Percentiles rank a stretch among this genome's conserved stretches.
These are phyloP conservation scores for Lissocephala sabroskyi DNA, from an alignment of 2,888 invertebrate genomes.

Conservation along the genomic window DNA sequence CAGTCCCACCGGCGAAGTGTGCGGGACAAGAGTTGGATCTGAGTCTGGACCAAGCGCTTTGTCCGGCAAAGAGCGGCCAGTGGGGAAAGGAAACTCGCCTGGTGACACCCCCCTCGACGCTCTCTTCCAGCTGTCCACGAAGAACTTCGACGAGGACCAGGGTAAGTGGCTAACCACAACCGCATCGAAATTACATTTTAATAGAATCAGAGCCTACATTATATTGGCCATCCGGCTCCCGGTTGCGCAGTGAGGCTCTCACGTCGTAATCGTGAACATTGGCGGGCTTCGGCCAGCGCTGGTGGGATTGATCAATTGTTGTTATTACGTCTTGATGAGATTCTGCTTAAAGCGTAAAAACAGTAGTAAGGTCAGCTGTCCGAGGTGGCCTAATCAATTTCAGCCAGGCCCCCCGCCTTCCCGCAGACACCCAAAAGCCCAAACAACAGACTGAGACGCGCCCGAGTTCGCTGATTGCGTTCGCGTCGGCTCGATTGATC, in stretches of 20 bases:
- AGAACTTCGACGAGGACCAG: constrained; percentile 94
- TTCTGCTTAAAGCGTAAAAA: constrained; percentile 72
- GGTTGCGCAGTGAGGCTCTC: constrained; percentile 10
- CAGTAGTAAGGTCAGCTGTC: constrained; percentile 71
- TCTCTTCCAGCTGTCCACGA: constrained; percentile 96
- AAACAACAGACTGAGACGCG: constrained; percentile 11
- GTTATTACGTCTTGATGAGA: constrained; percentile 69
- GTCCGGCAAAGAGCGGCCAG: not conserved
- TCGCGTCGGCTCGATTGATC: constrained; percentile 9
- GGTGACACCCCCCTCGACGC: constrained; percentile 91
- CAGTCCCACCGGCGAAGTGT: constrained; percentile 41
- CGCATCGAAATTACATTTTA: constrained; percentile 55
- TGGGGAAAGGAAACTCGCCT: constrained; percentile 35
- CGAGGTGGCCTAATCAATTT: constrained; percentile 71
- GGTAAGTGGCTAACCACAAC: constrained; percentile 74
- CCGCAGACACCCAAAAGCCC: not conserved
- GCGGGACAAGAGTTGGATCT: no score
- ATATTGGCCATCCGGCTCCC: constrained; percentile 22
- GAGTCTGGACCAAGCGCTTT: no score
- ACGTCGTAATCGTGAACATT: not conserved
- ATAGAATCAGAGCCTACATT: constrained; percentile 53
- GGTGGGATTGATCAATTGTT: constrained; percentile 56
- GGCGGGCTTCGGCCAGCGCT: constrained; percentile 10
- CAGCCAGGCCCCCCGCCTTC: constrained; percentile 35
- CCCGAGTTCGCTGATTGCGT: constrained; percentile 33